These are phyloP conservation scores for Dichetophora obliterata DNA, from an alignment of 2,888 invertebrate species.

Conservation along the genomic window DNA sequence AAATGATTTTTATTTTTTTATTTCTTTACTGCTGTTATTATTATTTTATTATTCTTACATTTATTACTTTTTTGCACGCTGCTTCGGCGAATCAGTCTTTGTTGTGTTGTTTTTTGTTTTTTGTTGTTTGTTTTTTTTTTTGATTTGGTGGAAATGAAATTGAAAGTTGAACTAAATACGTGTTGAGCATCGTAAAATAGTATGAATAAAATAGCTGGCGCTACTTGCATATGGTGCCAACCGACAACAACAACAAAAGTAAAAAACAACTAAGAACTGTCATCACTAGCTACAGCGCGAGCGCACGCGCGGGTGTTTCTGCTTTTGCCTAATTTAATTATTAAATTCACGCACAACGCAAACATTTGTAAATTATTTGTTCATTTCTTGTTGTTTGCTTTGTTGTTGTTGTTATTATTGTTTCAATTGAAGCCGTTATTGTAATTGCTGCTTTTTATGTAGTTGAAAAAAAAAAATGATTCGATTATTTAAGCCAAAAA, in stretches of 20 bases:
- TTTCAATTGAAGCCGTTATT: background rate
- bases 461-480: background rate
- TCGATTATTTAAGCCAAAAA: background rate
- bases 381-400: no score
- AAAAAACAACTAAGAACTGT: background rate
- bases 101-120: background rate
- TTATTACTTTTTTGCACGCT: background rate
- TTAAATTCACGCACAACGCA: slow-evolving; percentile 4
- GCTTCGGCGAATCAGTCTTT: background rate
- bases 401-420: background rate
- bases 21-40: no score
- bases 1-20: no score
- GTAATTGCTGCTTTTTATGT: background rate
- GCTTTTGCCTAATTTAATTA: slow-evolving; percentile 4
- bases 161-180: slow-evolving; percentile 15
- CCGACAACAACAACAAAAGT: background rate
- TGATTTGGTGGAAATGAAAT: background rate
- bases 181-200: background rate
- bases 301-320: background rate
- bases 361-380: background rate
- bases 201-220: background rate
- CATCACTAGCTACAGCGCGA: background rate
- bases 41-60: no score
- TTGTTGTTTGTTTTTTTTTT: no score
- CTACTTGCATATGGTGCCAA: background rate